Conservation (phyloP, 1,140 invertebrate species). For the Tenebrio molitor region DNA sequence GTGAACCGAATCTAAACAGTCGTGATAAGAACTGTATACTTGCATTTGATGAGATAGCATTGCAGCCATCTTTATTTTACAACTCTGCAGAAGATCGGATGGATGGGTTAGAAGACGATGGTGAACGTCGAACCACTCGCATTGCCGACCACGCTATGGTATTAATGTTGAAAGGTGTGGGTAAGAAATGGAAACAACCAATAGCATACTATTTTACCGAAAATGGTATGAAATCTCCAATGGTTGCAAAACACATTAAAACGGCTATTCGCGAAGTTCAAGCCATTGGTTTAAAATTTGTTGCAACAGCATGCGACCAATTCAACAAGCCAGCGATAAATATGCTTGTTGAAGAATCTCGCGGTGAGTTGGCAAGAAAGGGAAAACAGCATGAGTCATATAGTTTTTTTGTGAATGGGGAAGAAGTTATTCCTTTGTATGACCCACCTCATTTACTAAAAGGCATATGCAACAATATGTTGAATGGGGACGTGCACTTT, state of each 20-base stretch:
- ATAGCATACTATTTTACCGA: background rate
- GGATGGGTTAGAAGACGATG: slow-evolving; percentile 39
- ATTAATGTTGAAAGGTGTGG: slow-evolving; percentile 40
- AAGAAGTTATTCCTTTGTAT: slow-evolving; percentile 7
- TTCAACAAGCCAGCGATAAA: background rate
- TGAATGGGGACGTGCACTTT: slow-evolving; percentile 1
- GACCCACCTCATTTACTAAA: slow-evolving; percentile 11
- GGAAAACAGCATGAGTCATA: no score
- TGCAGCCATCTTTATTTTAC: background rate
- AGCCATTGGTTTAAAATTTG: slow-evolving; percentile 6
- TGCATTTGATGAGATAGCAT: slow-evolving; percentile 9
- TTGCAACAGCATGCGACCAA: background rate
- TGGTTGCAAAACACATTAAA: slow-evolving; percentile 3
- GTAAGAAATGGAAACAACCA: slow-evolving; percentile 42
- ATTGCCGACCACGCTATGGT: slow-evolving; percentile 44
- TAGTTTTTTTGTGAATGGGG: background rate
- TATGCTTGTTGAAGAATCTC: background rate
- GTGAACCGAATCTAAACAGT: no score
- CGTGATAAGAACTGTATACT: no score
- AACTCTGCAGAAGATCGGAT: slow-evolving; percentile 6
- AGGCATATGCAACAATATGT: background rate
- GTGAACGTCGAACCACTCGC: slow-evolving; percentile 1
- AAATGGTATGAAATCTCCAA: background rate
- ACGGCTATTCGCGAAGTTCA: background rate
- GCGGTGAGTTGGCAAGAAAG: background rate